Evolutionary conservation across 2,888 invertebrate genomes (phyloP).

Genomic region (Micoletzkya japonica): DNA sequence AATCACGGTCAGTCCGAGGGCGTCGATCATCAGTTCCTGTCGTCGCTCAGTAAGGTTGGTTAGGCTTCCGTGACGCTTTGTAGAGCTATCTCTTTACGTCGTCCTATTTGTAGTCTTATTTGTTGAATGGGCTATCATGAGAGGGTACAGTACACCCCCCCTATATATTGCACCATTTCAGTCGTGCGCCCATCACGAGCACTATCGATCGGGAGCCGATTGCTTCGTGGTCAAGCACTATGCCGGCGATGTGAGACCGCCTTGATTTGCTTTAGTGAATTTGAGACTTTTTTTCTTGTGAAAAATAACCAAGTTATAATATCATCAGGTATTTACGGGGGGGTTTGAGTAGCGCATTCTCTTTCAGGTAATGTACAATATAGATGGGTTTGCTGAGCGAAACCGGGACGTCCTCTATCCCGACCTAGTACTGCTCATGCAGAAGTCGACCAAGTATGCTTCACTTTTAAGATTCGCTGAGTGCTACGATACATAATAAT

Average conservation of each 20-base stretch:
- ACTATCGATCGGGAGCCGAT: slow-evolving; percentile 70
- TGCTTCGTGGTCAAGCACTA: slow-evolving; percentile 74
- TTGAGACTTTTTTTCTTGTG: neutral
- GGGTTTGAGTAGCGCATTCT: neutral
- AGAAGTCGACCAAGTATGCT: slow-evolving; percentile 70
- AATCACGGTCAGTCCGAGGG: slow-evolving; percentile 74
- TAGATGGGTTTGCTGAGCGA: slow-evolving; percentile 74
- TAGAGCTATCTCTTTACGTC: neutral
- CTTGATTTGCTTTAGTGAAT: neutral
- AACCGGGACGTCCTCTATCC: slow-evolving; percentile 74
- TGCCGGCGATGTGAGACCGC: slow-evolving; percentile 71
- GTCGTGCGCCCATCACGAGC: slow-evolving; percentile 69
- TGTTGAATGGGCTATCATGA: neutral
- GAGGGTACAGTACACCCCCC: neutral
- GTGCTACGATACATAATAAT: neutral
- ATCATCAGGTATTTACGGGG: neutral
- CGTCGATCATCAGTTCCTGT: slow-evolving; percentile 68
- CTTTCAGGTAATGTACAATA: slow-evolving; percentile 69
- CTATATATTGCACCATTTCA: neutral
- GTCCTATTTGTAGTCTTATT: neutral
- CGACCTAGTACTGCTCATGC: slow-evolving; percentile 75
- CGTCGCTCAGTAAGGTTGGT: slow-evolving; percentile 70
- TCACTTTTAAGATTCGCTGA: neutral
- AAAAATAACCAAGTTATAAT: neutral
- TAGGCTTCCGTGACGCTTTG: neutral